Base-by-base conservation (phyloP, 2,888 invertebrate genomes). In the Holacanthella duospinosa region DNA sequence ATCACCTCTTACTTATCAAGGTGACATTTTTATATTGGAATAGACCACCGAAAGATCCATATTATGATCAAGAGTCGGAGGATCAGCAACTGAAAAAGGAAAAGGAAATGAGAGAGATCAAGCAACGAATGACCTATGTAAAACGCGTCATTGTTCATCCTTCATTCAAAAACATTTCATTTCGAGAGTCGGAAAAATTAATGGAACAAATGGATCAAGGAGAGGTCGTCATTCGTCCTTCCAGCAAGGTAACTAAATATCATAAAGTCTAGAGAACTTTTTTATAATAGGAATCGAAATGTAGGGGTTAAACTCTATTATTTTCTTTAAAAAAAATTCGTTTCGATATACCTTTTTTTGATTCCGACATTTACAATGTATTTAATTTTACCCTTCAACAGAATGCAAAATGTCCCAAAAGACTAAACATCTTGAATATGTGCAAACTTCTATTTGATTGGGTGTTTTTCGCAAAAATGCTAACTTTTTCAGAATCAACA, bases 121-220 rank as follows among this genome's bases (percentile, higher is more conserved):
- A 91, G 74, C 86, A 88, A 68, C 82, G 87, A 2, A 87, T 88
- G 78, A 87, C 89, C 28, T 95, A 94, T 75, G 66, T 68, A 54
- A 96, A 95, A 77, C 83, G 99, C 21, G 96, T 99, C 0, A 97
- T 99, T 66, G 92, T 95, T 4, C 99, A 99, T 79, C 94, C 96
- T 0, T 86, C 91, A 12, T 99, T 99, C 81, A 90, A 94, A 73
- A 99, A 99, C 76, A 91, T 97, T 73, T 90, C 92, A 2, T 95
- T 86, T 77, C 85, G 86, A 0, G 93, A 95, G 75, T 93, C 94
- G 0, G 92, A 94, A 75, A 90, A 89, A 74, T 80, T 93, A 62
- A 88, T 99, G 86, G 85, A 84, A 57, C 84, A 84, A 61, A 88
- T 95, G 87, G 95, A 94, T 69, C 95, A 93, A 78, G 97, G 99